Evolutionary conservation across 2,888 invertebrate genomes (phyloP), one percentile per base, ranked within the genome.

Genomic region (Nephrotoma appendiculata): DNA sequence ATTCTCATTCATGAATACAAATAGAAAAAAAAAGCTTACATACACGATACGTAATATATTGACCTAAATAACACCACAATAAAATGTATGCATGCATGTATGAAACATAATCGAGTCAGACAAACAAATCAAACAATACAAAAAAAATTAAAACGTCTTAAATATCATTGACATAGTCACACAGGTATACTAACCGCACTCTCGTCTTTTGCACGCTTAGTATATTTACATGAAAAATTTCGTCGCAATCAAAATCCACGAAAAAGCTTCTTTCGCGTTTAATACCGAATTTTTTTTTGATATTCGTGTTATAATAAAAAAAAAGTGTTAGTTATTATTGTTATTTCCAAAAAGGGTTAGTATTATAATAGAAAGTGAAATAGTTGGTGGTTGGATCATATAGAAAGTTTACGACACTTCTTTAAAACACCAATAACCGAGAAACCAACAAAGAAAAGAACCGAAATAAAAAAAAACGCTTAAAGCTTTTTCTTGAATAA

Each of bases 281-380:
- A 42, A 84, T 7, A 11, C 42, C 41, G 43, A 84, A 41, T n/a
- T 42, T 42, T 84, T 44, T 44, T 71, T 9, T 31, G 71, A 71
- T 71, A 71, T 71, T 71, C 71, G 71, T 71, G 71, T 71, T 71
- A 4, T 71, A 71, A 71, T 31, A 71, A 71, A 71, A 71, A 31
- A 2, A n/a, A n/a, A n/a, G n/a, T n/a, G 31, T 48, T 48, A 48
- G 48, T 48, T 84, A 2, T 42, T 84, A 2, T 84, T n/a, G n/a
- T 84, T 84, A 42, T 83, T 83, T 11, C n/a, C 3, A 83, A 41
- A 83, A 83, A 41, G 83, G 83, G 41, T 83, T 84, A 84, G 42
- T 84, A n/a, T 42, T 84, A 84, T 43, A 84, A 42, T 42, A 84
- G 84, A 84, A 84, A 84, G 84, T 84, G 84, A 42, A 84, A 84